Evolutionary conservation across 1,140 invertebrate species (phyloP).

Genomic region (Rhagoletis zephyria): DNA sequence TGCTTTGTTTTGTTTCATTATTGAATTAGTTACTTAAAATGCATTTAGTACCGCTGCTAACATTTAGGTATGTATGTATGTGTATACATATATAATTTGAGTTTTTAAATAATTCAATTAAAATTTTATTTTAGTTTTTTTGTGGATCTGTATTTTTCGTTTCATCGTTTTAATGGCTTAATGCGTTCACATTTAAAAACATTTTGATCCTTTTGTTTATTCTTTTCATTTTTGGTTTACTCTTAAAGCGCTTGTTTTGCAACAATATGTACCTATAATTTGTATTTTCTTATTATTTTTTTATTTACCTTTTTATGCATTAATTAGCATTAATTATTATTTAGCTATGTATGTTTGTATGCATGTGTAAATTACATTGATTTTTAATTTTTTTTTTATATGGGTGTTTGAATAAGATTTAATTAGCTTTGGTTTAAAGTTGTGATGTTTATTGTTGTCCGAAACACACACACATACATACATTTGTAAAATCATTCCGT

Average conservation of each 20-base stretch:
- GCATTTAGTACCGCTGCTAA: constrained; percentile 48
- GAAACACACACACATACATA: not conserved
- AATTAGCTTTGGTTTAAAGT: constrained; percentile 17
- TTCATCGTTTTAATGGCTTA: constrained; percentile 11
- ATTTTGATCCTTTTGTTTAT: constrained; percentile 29
- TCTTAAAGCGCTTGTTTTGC: constrained; percentile 46
- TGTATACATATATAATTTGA: not conserved
- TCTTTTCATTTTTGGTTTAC: not conserved
- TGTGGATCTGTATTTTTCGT: not conserved
- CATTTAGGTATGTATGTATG: constrained; percentile 41
- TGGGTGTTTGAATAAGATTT: not conserved
- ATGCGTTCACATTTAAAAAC: constrained; percentile 49
- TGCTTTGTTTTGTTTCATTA: not conserved
- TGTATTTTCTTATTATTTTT: not conserved
- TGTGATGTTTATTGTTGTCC: not conserved
- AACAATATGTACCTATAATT: not conserved
- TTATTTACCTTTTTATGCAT: not conserved
- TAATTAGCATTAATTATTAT: not conserved
- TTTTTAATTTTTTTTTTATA: not conserved
- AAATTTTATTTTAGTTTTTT: constrained; percentile 22
- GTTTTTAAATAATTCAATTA: constrained; percentile 17
- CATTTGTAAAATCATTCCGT: not conserved
- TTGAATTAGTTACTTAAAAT: constrained; percentile 51
- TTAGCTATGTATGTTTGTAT: not conserved
- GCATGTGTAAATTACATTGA: constrained; percentile 44